These are phyloP conservation scores for Caranx ignobilis DNA, from an alignment of 2,113 vertebrate genomes.

Conservation along the genomic window DNA sequence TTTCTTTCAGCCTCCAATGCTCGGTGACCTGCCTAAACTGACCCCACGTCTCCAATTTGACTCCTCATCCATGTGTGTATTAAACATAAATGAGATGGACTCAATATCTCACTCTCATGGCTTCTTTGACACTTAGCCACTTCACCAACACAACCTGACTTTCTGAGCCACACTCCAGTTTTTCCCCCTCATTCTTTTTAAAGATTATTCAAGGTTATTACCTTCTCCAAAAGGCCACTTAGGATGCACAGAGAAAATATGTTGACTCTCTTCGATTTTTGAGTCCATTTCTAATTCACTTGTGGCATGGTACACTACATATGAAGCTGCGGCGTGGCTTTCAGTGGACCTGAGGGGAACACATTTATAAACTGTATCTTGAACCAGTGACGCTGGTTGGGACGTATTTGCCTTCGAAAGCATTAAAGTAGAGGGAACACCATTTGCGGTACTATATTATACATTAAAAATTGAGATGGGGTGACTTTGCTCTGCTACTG, in stretches of 20 bases:
- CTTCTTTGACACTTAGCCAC: constrained; percentile 55
- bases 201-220: constrained; percentile 79
- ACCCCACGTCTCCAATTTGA: constrained; percentile 68
- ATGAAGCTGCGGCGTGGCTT: constrained; percentile 64
- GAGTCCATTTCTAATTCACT: constrained; percentile 73
- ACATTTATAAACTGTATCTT: constrained; percentile 70
- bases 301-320: constrained; percentile 66
- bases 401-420: constrained; percentile 63
- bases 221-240: constrained; percentile 68
- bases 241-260: constrained; percentile 66
- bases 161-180: constrained; percentile 5
- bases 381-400: constrained; percentile 37
- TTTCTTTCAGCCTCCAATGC: constrained; percentile 37
- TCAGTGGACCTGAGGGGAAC: constrained; percentile 69
- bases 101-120: constrained; percentile 70
- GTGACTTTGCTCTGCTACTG: constrained; percentile 65
- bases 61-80: constrained; percentile 70
- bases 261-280: constrained; percentile 64
- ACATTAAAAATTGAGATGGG: constrained; percentile 81
- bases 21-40: constrained; percentile 65
- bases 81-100: constrained; percentile 78
- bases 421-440: constrained; percentile 62
- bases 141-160: constrained; percentile 24
- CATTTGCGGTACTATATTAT: constrained; percentile 75
- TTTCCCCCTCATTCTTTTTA: constrained; percentile 29